phyloP scores from a whole-genome alignment of 2,797 vertebrate genomes.

The Cygnus olor region DNA sequence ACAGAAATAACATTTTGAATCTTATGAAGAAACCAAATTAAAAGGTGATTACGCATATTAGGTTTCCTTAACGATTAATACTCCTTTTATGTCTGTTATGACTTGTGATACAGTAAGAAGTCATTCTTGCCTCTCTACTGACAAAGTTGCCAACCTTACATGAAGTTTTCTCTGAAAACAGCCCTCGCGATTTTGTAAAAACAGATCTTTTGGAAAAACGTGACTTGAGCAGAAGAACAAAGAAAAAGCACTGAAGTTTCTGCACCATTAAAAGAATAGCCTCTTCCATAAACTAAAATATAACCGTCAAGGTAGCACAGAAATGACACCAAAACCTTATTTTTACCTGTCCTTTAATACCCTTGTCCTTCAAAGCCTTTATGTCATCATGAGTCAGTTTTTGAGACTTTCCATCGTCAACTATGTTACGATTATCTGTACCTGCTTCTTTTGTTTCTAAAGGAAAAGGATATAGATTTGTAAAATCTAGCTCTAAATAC shows the following conservation, averaged over 20 bases:
- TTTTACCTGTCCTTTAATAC: conserved; percentile 94
- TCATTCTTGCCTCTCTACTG: neutral
- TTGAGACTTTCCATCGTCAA: conserved; percentile 97
- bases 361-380: conserved; percentile 95
- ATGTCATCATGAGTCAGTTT: conserved; percentile 98
- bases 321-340: conserved; percentile 61
- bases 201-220: neutral
- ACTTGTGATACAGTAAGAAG: neutral
- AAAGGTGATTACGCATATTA: neutral
- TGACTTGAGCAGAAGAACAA: neutral
- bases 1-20: neutral
- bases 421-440: conserved; percentile 95
- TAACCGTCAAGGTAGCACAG: neutral
- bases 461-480: conserved; percentile 67
- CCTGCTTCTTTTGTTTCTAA: conserved; percentile 92
- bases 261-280: neutral
- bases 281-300: neutral
- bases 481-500: conserved; percentile 27
- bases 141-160: neutral
- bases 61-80: neutral
- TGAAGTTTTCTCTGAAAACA: conserved; percentile 21
- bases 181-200: neutral
- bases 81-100: neutral
- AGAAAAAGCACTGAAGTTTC: conserved; percentile 2
- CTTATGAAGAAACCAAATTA: neutral